A percentile compares a stretch with the other conserved stretches of the same genome.
Evolutionary conservation across 2,113 vertebrate genomes (phyloP).

Genomic region (Pelodiscus sinensis): DNA sequence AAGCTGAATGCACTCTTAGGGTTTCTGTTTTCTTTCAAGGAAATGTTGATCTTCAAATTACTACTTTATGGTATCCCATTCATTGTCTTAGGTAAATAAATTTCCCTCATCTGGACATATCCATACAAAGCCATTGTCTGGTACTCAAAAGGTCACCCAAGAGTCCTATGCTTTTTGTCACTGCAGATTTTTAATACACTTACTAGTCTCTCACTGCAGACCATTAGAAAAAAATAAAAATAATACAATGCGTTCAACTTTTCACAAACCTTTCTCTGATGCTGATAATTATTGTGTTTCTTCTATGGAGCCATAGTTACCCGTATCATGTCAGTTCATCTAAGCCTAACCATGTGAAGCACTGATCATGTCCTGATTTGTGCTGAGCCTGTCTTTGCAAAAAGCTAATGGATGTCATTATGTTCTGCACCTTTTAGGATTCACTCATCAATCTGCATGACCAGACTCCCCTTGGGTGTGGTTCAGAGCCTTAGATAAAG

Average conservation of each 20-base stretch:
- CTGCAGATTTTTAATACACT: background rate
- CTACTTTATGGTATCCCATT: background rate
- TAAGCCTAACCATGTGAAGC: background rate
- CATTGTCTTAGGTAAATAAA: background rate
- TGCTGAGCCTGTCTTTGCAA: background rate
- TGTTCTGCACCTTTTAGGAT: background rate
- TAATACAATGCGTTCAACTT: background rate
- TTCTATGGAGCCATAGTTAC: background rate
- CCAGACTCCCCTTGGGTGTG: fast-evolving
- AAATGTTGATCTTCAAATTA: background rate
- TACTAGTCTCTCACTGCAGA: background rate
- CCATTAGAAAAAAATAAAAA: background rate
- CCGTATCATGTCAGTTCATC: background rate
- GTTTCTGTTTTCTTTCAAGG: background rate
- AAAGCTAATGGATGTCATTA: background rate
- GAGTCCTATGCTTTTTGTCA: background rate
- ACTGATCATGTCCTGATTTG: background rate
- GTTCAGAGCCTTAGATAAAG: background rate
- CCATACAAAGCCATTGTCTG: background rate
- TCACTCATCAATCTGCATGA: background rate
- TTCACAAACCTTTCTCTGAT: background rate
- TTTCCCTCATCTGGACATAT: background rate
- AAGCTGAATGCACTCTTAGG: background rate
- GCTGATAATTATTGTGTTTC: background rate
- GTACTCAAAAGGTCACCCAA: background rate